Conservation (phyloP, 1,140 invertebrate genomes). For the Charaxes varanes region DNA sequence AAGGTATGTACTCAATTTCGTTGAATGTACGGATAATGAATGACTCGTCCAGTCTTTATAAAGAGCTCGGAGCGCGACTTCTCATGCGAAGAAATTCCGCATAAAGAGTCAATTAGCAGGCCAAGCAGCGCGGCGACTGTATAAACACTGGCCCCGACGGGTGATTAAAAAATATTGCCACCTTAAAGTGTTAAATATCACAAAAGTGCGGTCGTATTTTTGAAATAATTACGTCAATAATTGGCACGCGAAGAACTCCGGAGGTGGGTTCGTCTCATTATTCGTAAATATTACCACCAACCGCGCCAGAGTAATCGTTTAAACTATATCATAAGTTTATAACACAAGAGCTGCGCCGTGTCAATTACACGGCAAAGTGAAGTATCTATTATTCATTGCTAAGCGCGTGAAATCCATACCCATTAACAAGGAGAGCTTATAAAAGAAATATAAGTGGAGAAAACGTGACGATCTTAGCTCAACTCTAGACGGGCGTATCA, state of each 20-base stretch:
- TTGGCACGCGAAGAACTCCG: constrained; percentile 57
- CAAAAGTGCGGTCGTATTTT: constrained; percentile 64
- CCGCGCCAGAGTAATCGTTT: constrained; percentile 67
- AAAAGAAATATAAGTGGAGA: constrained; percentile 9
- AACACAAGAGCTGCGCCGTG: constrained; percentile 39
- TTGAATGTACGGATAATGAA: constrained; percentile 19
- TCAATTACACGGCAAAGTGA: constrained; percentile 65
- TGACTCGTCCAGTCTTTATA: constrained; percentile 10
- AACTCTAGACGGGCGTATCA: too few relatives aligned
- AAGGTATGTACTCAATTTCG: constrained; percentile 18
- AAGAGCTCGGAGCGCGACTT: constrained; percentile 8
- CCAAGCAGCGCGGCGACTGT: constrained; percentile 31
- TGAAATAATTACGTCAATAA: constrained; percentile 71
- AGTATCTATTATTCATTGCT: constrained; percentile 34
- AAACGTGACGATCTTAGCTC: too few relatives aligned
- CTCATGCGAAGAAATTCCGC: constrained; percentile 26
- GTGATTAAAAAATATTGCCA: constrained; percentile 56
- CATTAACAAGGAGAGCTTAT: too few relatives aligned
- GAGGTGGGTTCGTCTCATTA: constrained; percentile 56
- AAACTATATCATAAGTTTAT: constrained; percentile 67
- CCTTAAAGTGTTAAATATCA: constrained; percentile 58
- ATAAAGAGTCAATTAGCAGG: constrained; percentile 60
- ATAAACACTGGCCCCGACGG: constrained; percentile 35
- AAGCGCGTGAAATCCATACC: constrained; percentile 8
- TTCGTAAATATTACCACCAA: constrained; percentile 64